These are phyloP conservation scores for Eubasilissa splendida DNA, from an alignment of 2,888 invertebrate species.

Conservation along the genomic window DNA sequence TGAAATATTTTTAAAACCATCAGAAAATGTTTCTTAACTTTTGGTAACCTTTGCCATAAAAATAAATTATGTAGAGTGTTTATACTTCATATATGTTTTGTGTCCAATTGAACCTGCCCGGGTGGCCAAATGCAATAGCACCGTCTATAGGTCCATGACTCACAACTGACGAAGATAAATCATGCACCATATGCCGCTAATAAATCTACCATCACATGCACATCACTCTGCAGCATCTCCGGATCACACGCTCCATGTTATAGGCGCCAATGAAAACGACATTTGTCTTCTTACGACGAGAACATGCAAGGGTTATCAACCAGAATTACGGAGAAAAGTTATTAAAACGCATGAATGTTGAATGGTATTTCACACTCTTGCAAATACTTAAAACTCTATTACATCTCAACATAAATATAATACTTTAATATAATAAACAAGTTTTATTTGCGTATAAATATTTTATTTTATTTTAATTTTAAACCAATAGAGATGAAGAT, in stretches of 20 bases:
- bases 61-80: too few species aligned
- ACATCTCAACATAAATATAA: too few species aligned
- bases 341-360: background rate
- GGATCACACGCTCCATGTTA: background rate
- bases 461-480: too few species aligned
- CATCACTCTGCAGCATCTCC: background rate
- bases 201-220: constrained; percentile 18
- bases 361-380: background rate
- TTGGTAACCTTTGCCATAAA: too few species aligned
- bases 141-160: background rate
- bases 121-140: background rate
- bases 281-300: background rate
- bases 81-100: too few species aligned
- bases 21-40: too few species aligned
- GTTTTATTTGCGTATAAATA: too few species aligned
- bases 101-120: too few species aligned
- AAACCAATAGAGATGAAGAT: too few species aligned
- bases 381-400: too few species aligned
- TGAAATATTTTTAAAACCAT: too few species aligned
- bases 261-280: background rate
- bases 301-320: background rate
- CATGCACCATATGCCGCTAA: constrained; percentile 7
- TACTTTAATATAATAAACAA: too few species aligned
- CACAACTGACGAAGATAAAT: background rate
- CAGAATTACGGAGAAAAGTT: background rate